phyloP scores from a whole-genome alignment of 2,113 vertebrate genomes.

The Synchiropus splendidus region DNA sequence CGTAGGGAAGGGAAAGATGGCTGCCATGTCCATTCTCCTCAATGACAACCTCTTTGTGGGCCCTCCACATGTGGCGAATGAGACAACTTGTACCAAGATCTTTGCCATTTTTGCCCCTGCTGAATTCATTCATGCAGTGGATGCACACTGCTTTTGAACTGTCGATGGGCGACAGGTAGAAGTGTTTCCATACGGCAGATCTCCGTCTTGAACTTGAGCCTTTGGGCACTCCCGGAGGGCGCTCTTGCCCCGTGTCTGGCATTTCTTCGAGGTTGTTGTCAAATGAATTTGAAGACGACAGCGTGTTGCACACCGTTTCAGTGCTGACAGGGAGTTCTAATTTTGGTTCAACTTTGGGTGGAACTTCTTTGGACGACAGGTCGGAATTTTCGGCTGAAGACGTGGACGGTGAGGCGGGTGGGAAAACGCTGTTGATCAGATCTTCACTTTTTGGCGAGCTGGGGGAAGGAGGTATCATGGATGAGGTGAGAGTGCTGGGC shows the following conservation, averaged over 20 bases:
- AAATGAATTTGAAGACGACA: conserved; percentile 63
- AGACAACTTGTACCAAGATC: conserved; percentile 94
- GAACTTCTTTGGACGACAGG: conserved; percentile 72
- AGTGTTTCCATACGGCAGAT: conserved; percentile 97
- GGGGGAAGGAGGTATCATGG: conserved; percentile 68
- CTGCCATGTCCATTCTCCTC: conserved; percentile 85
- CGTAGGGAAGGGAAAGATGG: conserved; percentile 79
- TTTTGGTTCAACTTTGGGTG: conserved; percentile 71
- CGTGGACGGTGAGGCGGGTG: conserved; percentile 70
- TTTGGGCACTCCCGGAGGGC: conserved; percentile 71
- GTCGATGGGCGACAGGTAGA: conserved; percentile 88
- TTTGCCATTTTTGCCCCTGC: conserved; percentile 93
- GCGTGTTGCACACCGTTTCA: conserved; percentile 48
- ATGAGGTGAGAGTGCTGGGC: conserved; percentile 56
- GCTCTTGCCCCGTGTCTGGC: conserved; percentile 67
- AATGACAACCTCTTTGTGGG: conserved; percentile 90
- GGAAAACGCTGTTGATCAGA: conserved; percentile 43
- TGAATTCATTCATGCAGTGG: conserved; percentile 97
- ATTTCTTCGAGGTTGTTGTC: conserved; percentile 69
- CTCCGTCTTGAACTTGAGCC: conserved; percentile 79
- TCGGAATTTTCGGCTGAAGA: conserved; percentile 73
- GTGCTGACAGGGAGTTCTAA: conserved; percentile 65
- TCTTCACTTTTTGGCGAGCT: conserved; percentile 73
- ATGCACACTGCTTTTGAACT: conserved; percentile 96
- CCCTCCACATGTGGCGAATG: conserved; percentile 94